Evolutionary conservation across 2,797 vertebrate species (phyloP), one percentile per base, ranked within the genome.

Genomic region (Kryptopterus vitreolus): DNA sequence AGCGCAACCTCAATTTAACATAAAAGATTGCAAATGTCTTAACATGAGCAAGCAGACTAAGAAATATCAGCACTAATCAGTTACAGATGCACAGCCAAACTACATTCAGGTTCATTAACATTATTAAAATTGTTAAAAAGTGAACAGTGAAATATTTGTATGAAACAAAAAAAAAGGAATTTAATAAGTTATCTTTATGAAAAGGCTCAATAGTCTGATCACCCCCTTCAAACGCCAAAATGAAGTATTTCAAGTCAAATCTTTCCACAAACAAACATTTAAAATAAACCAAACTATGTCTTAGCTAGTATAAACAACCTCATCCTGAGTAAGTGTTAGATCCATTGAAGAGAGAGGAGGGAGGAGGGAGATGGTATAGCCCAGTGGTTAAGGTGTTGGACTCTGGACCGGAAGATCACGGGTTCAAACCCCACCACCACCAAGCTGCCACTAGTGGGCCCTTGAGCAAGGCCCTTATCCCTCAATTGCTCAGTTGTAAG

Each of bases 281-380:
- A 7, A n/a, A n/a, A 4, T 66, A 43, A 9, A 66, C 33, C 18
- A 66, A 80, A 20, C 57, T 53, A 69, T 53, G 59, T 69, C 29
- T 43, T 38, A 63, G 65, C 35, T 43, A 22, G 63, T 43, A 46
- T 65, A 62, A 79, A 79, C 65, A 68, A 69, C 76, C 79, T 81
- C 43, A 74, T 31, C 58, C 79, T 46, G 46, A 26, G 79, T 53
- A 43, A 53, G 26, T 35, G 38, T 52, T 63, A 58, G 22, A 48
- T 61, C 46, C 59, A 57, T n/a, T n/a, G n/a, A n/a, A n/a, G n/a
- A n/a, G n/a, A n/a, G n/a, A n/a, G n/a, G n/a, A n/a, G n/a, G n/a
- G n/a, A n/a, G n/a, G n/a, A n/a, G n/a, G n/a, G n/a, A n/a, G n/a
- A n/a, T n/a, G n/a, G n/a, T n/a, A n/a, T n/a, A n/a, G n/a, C n/a